Percentiles rank a stretch among this genome's conserved stretches.
Conservation (phyloP, 2,888 invertebrate species). For the Sepioteuthis lessoniana region DNA sequence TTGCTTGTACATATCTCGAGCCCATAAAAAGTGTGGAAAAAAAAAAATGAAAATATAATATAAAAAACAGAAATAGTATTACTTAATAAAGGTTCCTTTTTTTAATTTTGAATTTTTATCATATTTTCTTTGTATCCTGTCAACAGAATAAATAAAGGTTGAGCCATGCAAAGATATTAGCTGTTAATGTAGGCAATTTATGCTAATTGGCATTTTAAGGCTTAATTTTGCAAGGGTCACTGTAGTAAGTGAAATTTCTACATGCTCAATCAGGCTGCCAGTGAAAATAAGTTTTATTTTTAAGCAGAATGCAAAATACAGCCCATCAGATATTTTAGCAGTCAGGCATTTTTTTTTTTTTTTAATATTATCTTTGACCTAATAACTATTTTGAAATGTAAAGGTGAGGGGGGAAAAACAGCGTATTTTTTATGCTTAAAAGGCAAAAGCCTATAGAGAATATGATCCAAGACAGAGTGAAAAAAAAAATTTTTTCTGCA, state of each 20-base stretch:
- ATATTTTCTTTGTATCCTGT: background rate
- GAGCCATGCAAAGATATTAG: background rate
- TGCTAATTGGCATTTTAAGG: background rate
- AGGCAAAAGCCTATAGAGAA: background rate
- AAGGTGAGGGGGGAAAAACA: background rate
- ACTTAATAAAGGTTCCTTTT: background rate
- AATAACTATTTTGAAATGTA: background rate
- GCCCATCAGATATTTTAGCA: background rate
- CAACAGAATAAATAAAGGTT: background rate
- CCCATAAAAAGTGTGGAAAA: background rate
- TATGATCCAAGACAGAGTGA: background rate
- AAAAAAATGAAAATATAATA: background rate
- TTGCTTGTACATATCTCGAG: background rate
- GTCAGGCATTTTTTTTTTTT: background rate
- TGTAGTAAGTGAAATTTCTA: background rate
- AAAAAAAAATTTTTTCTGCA: background rate
- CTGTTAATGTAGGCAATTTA: background rate
- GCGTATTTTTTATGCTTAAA: background rate
- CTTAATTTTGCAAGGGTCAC: background rate
- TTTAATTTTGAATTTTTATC: background rate
- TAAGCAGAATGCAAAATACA: slow-evolving; percentile 6
- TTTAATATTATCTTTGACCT: background rate
- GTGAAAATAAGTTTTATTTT: background rate
- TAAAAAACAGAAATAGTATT: background rate
- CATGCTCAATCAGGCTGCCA: background rate